phyloP scores from a whole-genome alignment of 2,888 invertebrate genomes.

The Cynaeus angustus region DNA sequence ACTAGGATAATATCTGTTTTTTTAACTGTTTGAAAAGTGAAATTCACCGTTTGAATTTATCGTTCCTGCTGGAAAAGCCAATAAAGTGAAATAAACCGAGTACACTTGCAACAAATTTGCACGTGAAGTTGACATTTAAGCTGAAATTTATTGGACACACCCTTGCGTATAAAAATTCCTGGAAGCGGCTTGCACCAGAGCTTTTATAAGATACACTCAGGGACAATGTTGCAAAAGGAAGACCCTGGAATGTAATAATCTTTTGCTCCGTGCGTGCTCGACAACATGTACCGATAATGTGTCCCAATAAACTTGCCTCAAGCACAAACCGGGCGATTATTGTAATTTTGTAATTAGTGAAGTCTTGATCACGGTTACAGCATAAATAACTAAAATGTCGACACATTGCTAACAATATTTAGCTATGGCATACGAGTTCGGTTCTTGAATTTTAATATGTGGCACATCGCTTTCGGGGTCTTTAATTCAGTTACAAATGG shows the following conservation, averaged over 20 bases:
- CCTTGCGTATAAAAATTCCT: constrained; percentile 52
- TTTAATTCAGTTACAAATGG: no score
- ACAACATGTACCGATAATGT: constrained; percentile 45
- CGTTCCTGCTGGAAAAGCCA: constrained; percentile 28
- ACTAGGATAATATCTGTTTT: constrained; percentile 3
- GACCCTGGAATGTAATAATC: constrained; percentile 51
- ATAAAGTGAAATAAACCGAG: constrained; percentile 38
- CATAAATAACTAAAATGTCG: constrained; percentile 17
- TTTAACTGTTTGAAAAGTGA: constrained; percentile 38
- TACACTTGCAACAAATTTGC: constrained; percentile 48
- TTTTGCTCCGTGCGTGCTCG: constrained; percentile 46
- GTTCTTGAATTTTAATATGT: no score
- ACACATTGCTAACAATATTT: background rate
- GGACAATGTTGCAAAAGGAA: constrained; percentile 45
- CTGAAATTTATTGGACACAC: constrained; percentile 52
- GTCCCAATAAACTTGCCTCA: constrained; percentile 43
- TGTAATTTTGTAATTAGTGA: constrained; percentile 37
- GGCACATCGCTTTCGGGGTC: no score
- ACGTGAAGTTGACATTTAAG: constrained; percentile 49
- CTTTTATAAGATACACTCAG: constrained; percentile 48
- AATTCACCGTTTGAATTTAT: constrained; percentile 37
- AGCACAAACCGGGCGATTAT: constrained; percentile 38
- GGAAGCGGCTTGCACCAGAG: constrained; percentile 40
- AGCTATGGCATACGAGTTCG: no score
- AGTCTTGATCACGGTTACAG: constrained; percentile 7